phyloP scores from a whole-genome alignment of 1,140 invertebrate species.

The Tribolium castaneum region DNA sequence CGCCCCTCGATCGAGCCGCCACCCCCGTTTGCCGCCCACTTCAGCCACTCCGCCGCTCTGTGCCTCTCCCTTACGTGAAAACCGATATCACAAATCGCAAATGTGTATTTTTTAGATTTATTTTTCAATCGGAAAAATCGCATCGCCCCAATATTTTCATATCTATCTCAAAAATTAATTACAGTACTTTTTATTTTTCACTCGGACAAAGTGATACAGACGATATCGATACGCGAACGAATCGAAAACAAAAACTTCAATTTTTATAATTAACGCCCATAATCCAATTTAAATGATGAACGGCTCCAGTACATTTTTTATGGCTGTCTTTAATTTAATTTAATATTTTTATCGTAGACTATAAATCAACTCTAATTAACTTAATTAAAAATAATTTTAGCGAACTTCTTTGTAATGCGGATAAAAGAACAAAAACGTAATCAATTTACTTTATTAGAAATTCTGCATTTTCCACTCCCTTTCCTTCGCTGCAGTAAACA shows the following conservation, averaged over 20 bases:
- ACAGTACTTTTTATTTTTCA: constrained; percentile 53
- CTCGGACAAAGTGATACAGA: constrained; percentile 29
- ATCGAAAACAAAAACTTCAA: constrained; percentile 51
- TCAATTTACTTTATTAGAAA: constrained; percentile 59
- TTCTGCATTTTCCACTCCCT: constrained; percentile 49
- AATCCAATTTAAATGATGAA: constrained; percentile 63
- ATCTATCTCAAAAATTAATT: constrained; percentile 62
- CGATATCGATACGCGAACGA: constrained; percentile 49
- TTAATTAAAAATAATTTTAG: constrained; percentile 65
- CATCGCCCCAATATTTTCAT: constrained; percentile 59
- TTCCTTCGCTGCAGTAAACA: constrained; percentile 40
- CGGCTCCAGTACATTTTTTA: constrained; percentile 59
- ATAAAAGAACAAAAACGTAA: constrained; percentile 56
- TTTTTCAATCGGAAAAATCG: constrained; percentile 57
- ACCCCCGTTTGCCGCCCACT: constrained; percentile 10
- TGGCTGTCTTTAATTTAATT: constrained; percentile 63
- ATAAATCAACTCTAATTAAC: constrained; percentile 65
- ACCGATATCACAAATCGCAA: constrained; percentile 52
- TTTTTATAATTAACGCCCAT: constrained; percentile 61
- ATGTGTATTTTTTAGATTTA: constrained; percentile 58
- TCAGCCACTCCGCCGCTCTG: not conserved
- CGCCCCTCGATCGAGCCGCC: constrained; percentile 30
- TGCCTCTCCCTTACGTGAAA: constrained; percentile 29
- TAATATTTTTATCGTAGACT: constrained; percentile 63
- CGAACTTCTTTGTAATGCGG: constrained; percentile 56